A percentile compares a stretch with the other conserved stretches of the same genome.
Conservation (phyloP, 2,888 invertebrate species). For the Rotaria magnacalcarata region DNA sequence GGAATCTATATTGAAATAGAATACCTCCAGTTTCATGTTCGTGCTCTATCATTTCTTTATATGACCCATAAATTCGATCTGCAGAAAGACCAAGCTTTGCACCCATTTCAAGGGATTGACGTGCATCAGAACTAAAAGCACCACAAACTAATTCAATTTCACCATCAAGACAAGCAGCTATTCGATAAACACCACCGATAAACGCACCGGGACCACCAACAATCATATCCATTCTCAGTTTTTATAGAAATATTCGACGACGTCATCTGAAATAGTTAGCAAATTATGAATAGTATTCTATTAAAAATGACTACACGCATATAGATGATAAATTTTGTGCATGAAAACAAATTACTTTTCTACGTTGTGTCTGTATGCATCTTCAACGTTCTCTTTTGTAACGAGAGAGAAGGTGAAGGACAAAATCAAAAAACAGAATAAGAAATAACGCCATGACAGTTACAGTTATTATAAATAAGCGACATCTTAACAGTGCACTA, state of each 20-base stretch:
- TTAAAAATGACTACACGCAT: too few species aligned
- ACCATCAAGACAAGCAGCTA: background rate
- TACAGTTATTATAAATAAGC: too few species aligned
- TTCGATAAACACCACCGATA: slow-evolving; percentile 4
- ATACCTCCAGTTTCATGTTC: background rate
- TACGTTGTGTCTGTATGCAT: too few species aligned
- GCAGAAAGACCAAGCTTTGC: background rate
- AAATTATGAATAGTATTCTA: background rate
- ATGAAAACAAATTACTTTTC: too few species aligned
- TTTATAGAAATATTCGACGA: background rate
- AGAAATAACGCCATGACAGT: too few species aligned
- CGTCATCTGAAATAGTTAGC: background rate
- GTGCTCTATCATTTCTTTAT: background rate
- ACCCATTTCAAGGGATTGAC: background rate
- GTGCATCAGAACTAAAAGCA: background rate
- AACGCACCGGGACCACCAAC: slow-evolving; percentile 28
- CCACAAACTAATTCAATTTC: slow-evolving; percentile 32
- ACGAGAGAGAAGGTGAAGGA: too few species aligned
- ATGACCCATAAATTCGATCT: background rate
- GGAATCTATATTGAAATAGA: too few species aligned
- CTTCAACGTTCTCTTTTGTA: too few species aligned
- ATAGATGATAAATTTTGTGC: too few species aligned
- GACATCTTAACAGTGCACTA: too few species aligned
- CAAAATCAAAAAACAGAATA: too few species aligned
- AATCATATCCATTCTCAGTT: slow-evolving; percentile 20